Base-by-base conservation (phyloP, 2,113 vertebrate species). In the Petrocephalus microphthalmus region DNA sequence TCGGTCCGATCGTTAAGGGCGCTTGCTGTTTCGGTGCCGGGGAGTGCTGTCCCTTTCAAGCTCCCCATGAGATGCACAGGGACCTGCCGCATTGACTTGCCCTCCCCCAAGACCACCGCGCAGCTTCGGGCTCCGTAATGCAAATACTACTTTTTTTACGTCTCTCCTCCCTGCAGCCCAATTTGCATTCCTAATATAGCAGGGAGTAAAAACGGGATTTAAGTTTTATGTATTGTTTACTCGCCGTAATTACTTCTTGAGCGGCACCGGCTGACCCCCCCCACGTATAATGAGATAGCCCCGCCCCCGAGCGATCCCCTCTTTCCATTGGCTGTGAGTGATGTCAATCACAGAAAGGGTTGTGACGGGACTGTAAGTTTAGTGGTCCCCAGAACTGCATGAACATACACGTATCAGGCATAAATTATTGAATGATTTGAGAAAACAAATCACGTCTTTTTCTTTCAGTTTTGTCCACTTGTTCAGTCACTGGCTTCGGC, bases 221-320 rank as follows among this genome's bases (percentile, higher is more conserved):
- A 49, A 87, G 56, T 82, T 22, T 45, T 82, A 88, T 88, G 53
- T 82, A 81, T 45, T 45, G 49, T 88, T 82, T 53, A 88, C 42
- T 88, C 71, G 81, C 82, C 71, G 22, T 20, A 25, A 54, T 85
- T 83, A 83, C 17, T 83, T 83, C 19, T 22, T 10, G 10, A 83
- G 37, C 19, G 67, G n/a, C 60, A 29, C 60, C 60, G 1, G 3
- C 60, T 67, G 25, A 29, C 60, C 60, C 25, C 60, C n/a, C 57
- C 11, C 60, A 29, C 60, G n/a, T 29, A 67, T n/a, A 67, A 29
- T 67, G n/a, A 10, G 60, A 67, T n/a, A 3, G 60, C 60, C 42
- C 42, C 42, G 42, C 42, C 42, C 42, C 42, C 42, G 42, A 42
- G 42, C 42, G 42, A 42, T 3, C 25, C n/a, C 60, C 60, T 10